These are phyloP conservation scores for Microtus californicus DNA, from an alignment of 2,797 vertebrate species.

Conservation along the genomic window DNA sequence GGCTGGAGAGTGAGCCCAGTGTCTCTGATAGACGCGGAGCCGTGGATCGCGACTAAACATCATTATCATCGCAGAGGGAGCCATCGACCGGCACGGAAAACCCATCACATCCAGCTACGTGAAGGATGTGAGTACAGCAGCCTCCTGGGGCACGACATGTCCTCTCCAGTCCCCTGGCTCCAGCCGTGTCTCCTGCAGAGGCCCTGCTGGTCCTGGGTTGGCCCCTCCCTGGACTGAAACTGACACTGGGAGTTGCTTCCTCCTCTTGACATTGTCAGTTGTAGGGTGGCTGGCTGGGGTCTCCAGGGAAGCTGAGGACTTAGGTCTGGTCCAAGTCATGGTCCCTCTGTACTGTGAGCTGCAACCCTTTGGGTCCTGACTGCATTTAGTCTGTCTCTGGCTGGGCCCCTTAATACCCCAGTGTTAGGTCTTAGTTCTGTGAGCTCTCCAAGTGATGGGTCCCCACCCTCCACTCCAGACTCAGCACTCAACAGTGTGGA, in stretches of 20 bases:
- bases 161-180: background rate
- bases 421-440: background rate
- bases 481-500: background rate
- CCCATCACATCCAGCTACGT: slow-evolving; percentile 93
- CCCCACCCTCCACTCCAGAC: background rate
- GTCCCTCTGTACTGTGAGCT: background rate
- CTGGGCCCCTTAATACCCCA: background rate
- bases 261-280: background rate
- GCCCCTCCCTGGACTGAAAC: background rate
- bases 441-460: background rate
- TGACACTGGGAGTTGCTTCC: background rate
- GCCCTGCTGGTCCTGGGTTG: background rate
- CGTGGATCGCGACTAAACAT: slow-evolving; percentile 96
- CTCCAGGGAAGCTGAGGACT: background rate
- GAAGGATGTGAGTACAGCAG: slow-evolving; percentile 91
- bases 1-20: accelerated
- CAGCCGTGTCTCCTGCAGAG: background rate
- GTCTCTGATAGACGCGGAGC: slow-evolving; percentile 90
- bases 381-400: background rate
- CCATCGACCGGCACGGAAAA: slow-evolving; percentile 91
- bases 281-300: background rate
- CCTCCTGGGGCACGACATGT: background rate
- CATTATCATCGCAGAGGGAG: slow-evolving; percentile 96
- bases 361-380: background rate
- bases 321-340: background rate